Conservation (phyloP, 2,797 vertebrate genomes). For the Helicolenus hilgendorfi region DNA sequence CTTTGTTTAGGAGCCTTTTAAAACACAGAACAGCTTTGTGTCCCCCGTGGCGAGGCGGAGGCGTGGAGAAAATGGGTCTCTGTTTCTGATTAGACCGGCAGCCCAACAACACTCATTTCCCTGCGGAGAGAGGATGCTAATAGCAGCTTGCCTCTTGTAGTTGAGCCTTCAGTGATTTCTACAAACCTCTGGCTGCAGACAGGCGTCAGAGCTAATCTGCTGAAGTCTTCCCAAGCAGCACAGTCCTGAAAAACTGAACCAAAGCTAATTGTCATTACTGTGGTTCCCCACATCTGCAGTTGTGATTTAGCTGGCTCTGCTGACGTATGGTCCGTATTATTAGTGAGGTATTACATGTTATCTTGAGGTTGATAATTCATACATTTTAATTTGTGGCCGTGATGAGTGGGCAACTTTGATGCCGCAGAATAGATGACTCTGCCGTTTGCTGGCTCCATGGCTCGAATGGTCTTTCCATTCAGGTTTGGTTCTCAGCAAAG, state of each 20-base stretch:
- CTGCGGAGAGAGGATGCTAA: slow-evolving; percentile 62
- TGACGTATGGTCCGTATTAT: slow-evolving; percentile 75
- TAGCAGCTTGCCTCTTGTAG: slow-evolving; percentile 52
- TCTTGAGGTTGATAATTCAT: slow-evolving; percentile 83
- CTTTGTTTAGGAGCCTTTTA: slow-evolving; percentile 77
- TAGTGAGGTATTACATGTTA: slow-evolving; percentile 74
- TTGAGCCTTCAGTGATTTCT: slow-evolving; percentile 54
- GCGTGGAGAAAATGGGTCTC: slow-evolving; percentile 78
- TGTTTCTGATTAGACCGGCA: slow-evolving; percentile 90
- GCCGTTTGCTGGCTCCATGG: slow-evolving; percentile 50
- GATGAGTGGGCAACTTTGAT: slow-evolving; percentile 79
- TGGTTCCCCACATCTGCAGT: slow-evolving; percentile 83
- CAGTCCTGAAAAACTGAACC: slow-evolving; percentile 65
- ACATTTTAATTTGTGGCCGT: slow-evolving; percentile 83
- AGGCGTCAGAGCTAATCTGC: slow-evolving; percentile 74
- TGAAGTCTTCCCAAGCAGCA: slow-evolving; percentile 50
- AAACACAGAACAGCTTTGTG: slow-evolving; percentile 92
- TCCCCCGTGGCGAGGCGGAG: slow-evolving; percentile 82
- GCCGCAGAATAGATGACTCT: slow-evolving; percentile 75
- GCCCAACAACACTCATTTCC: slow-evolving; percentile 60
- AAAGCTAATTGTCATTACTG: slow-evolving; percentile 75
- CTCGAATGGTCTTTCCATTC: slow-evolving; percentile 70
- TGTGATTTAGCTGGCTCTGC: slow-evolving; percentile 58
- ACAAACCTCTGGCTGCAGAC: slow-evolving; percentile 69
- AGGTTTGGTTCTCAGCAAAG: slow-evolving; percentile 47